Percentiles rank a stretch among this genome's conserved stretches.
phyloP scores from a whole-genome alignment of 1,140 invertebrate genomes.

The Drosophila subpulchrella region DNA sequence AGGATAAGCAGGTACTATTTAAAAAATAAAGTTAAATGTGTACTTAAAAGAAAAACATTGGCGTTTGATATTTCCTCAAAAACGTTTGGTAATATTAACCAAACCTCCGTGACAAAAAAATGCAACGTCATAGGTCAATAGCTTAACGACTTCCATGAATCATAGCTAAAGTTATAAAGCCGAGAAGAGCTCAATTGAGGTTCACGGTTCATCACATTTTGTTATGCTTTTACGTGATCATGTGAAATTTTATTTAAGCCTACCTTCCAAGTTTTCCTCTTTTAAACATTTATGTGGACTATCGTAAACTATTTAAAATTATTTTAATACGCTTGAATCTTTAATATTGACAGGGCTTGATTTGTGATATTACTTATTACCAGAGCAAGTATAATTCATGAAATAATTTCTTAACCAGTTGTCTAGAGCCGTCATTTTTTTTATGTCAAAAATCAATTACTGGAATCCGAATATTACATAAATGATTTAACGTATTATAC shows the following conservation, averaged over 20 bases:
- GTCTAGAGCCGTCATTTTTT: too few species aligned
- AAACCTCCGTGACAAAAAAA: not conserved
- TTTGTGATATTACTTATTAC: too few species aligned
- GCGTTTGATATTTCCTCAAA: not conserved
- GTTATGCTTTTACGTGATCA: not conserved
- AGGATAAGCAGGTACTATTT: conserved; percentile 1
- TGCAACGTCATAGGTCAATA: not conserved
- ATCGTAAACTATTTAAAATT: too few species aligned
- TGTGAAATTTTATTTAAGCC: not conserved
- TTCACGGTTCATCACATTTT: not conserved
- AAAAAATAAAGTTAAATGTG: not conserved
- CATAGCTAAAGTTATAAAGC: not conserved
- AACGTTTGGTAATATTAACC: not conserved
- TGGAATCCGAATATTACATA: too few species aligned
- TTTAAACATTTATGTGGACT: not conserved
- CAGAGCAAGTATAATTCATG: too few species aligned
- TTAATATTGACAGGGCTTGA: too few species aligned
- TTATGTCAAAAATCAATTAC: too few species aligned
- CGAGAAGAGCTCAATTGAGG: not conserved
- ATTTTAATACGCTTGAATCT: too few species aligned
- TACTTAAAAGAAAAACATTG: not conserved
- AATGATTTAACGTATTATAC: too few species aligned
- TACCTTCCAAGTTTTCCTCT: too few species aligned
- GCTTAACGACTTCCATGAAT: not conserved
- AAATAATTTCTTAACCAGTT: too few species aligned